Base-by-base conservation (phyloP, 2,888 invertebrate genomes). In the Drosophila suboccidentalis region DNA sequence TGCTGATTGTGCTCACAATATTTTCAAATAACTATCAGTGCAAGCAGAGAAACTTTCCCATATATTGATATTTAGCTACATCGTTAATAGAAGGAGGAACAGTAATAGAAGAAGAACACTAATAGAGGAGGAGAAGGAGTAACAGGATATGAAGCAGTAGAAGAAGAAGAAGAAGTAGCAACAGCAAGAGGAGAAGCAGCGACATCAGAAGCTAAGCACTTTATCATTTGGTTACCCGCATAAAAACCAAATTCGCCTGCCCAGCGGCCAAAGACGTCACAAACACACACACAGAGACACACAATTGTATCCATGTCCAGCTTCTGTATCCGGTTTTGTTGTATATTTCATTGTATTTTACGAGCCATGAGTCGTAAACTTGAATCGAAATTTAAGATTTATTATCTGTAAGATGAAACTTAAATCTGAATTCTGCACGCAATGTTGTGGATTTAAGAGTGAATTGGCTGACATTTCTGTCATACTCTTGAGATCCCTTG, bases 341-440 rank as follows among this genome's bases (percentile, higher is more conserved):
- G 64, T 55, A 64, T 59, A 69, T 32, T 58, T 65, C 68, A 63
- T 87, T 82, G 70, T 73, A 58, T 71, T 86, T 86, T 90, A 86
- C 84, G 85, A 86, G 83, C 66, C 68, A 49, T 26, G 26, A 6
- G 62, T 86, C 85, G 90, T 86, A 86, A 86, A 90, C 46, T 57
- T 63, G 64, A 65, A 82, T 82, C 80, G 78, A 86, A 86, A 80
- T 88, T 88, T 88, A 72, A 86, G 90, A 90, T 90, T 86, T 86
- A 86, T 88, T 86, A 82, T 88, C 90, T 73, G 74, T 67, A 72
- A 85, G 71, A 70, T 68, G 86, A 70, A 81, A 87, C 82, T 78
- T 49, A 75, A 87, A 85, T 87, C 85, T 69, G 69, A 69, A 86
- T 72, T 86, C 82, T 61, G 69, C 36, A 50, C 68, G 49, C 75